phyloP scores from a whole-genome alignment of 2,797 vertebrate species.

The Danio kyathit region DNA sequence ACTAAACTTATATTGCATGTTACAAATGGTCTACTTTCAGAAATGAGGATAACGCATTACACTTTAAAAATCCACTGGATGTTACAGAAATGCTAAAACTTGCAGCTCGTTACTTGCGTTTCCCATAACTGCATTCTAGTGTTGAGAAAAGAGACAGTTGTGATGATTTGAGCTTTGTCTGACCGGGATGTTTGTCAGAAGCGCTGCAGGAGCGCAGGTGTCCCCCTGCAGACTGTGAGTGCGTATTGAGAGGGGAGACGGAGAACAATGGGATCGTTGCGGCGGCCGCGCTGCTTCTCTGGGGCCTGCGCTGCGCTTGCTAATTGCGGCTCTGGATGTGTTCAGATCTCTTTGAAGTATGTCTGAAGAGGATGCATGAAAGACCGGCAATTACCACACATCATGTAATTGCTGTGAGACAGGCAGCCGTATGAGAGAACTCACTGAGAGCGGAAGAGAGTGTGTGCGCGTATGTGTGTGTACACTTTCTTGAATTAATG shows the following conservation, averaged over 20 bases:
- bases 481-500: conserved; percentile 54
- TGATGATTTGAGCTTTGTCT: neutral
- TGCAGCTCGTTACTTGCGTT: too few species aligned
- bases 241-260: conserved; percentile 78
- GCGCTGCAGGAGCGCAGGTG: conserved; percentile 66
- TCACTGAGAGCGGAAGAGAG: conserved; percentile 45
- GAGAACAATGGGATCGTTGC: conserved; percentile 66
- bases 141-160: neutral
- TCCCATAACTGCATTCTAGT: neutral
- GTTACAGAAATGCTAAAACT: neutral
- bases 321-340: conserved; percentile 83
- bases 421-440: conserved; percentile 80
- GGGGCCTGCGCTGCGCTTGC: conserved; percentile 73
- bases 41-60: neutral
- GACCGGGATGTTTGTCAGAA: conserved; percentile 20
- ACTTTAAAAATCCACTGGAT: neutral
- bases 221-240: conserved; percentile 54
- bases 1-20: neutral
- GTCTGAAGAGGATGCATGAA: conserved; percentile 83
- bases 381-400: conserved; percentile 84
- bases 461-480: neutral
- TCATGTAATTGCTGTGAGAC: conserved; percentile 83
- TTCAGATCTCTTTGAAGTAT: conserved; percentile 78
- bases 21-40: neutral
- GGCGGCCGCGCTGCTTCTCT: conserved; percentile 74